Evolutionary conservation across 2,888 invertebrate genomes (phyloP).

Genomic region (Arctia plantaginis): DNA sequence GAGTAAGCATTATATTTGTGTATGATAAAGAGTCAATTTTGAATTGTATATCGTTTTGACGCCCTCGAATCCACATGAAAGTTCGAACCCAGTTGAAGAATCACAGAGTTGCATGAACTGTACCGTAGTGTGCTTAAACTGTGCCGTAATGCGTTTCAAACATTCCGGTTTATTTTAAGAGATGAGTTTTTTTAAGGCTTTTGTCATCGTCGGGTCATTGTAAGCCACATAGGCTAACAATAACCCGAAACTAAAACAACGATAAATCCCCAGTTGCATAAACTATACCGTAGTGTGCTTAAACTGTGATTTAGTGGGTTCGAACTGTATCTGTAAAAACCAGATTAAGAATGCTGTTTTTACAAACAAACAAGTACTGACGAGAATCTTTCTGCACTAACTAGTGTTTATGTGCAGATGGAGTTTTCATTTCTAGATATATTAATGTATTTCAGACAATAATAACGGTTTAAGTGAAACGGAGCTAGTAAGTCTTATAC

Average conservation of each 20-base stretch:
- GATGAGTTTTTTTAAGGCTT: too few relatives aligned
- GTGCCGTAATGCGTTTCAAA: too few relatives aligned
- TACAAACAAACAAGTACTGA: neutral
- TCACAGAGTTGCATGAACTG: too few relatives aligned
- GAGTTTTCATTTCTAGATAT: neutral
- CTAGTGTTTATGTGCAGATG: neutral
- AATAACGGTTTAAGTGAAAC: slow-evolving; percentile 46
- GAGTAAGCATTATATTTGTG: slow-evolving; percentile 24
- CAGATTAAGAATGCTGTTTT: neutral
- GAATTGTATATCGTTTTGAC: too few relatives aligned
- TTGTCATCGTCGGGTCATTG: too few relatives aligned
- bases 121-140: too few relatives aligned
- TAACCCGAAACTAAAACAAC: too few relatives aligned
- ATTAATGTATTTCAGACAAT: slow-evolving; percentile 33
- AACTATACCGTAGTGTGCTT: neutral
- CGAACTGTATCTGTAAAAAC: neutral
- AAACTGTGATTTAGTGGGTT: neutral
- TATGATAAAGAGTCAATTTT: neutral
- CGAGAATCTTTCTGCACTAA: neutral
- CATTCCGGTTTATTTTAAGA: too few relatives aligned
- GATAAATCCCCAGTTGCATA: too few relatives aligned
- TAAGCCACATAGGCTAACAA: too few relatives aligned
- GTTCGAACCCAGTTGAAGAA: too few relatives aligned
- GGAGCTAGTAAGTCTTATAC: slow-evolving; percentile 60
- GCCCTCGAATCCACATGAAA: too few relatives aligned